Percentiles rank a stretch among this genome's conserved stretches.
These are phyloP conservation scores for Myiagra hebetior DNA, from an alignment of 2,113 vertebrate species.

Conservation along the genomic window DNA sequence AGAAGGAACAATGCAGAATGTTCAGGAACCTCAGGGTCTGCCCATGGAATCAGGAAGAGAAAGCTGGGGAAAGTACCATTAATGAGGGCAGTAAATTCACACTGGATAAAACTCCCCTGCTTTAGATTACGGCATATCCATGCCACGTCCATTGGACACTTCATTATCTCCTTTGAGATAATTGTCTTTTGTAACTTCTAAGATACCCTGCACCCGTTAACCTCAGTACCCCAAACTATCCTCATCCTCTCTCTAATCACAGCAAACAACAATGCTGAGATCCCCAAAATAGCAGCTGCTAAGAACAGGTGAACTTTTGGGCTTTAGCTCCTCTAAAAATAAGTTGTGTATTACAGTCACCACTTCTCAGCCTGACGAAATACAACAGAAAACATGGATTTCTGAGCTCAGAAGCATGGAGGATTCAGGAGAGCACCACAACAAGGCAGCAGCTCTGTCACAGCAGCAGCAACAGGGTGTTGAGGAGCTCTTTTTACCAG, in stretches of 20 bases:
- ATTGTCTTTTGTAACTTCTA: background rate
- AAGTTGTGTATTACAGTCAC: background rate
- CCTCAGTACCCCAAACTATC: background rate
- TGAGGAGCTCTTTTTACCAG: background rate
- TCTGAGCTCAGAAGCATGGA: background rate
- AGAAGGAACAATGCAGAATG: background rate
- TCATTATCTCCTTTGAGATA: background rate
- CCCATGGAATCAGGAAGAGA: background rate
- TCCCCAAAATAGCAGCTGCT: background rate
- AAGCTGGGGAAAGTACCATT: background rate
- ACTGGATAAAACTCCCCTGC: background rate
- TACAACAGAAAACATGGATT: rapidly evolving
- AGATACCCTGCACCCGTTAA: background rate
- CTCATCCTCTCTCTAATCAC: background rate
- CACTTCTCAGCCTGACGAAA: background rate
- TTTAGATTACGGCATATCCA: background rate
- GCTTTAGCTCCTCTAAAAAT: background rate
- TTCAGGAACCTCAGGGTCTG: background rate
- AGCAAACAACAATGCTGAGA: background rate
- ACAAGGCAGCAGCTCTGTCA: background rate
- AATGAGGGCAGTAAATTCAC: background rate
- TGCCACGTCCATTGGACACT: background rate
- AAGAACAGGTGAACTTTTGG: background rate
- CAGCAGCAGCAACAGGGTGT: background rate
- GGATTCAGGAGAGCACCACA: background rate